Conservation (phyloP, 2,888 invertebrate genomes). For the Melanargia galathea region DNA sequence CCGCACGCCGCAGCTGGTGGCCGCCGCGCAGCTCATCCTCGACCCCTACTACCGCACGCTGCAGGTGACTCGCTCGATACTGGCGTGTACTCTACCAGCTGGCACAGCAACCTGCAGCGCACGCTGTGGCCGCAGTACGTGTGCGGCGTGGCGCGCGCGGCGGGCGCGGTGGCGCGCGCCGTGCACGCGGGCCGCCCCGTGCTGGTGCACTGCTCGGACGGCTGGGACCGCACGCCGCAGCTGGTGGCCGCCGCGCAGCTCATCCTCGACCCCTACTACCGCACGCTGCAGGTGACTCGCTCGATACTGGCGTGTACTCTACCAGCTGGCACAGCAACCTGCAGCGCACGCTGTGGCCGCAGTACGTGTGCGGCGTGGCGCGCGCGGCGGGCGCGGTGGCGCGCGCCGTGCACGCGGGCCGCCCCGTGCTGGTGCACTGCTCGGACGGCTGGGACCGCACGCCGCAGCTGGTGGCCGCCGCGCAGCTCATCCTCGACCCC, state of each 20-base stretch:
- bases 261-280: slow-evolving; percentile 95
- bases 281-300: slow-evolving; percentile 90
- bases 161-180: slow-evolving; percentile 90
- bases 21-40: slow-evolving; percentile 94
- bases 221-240: slow-evolving; percentile 99
- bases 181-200: slow-evolving; percentile 94
- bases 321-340: slow-evolving; percentile 94
- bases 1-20: slow-evolving; percentile 97
- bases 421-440: slow-evolving; percentile 98
- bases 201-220: slow-evolving; percentile 98
- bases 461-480: slow-evolving; percentile 96
- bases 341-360: slow-evolving; percentile 95
- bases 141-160: slow-evolving; percentile 91
- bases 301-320: too few species aligned
- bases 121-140: slow-evolving; percentile 96
- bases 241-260: slow-evolving; percentile 96
- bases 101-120: slow-evolving; percentile 93
- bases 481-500: slow-evolving; percentile 95
- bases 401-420: slow-evolving; percentile 90
- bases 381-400: slow-evolving; percentile 91
- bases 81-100: slow-evolving; percentile 86
- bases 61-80: slow-evolving; percentile 84
- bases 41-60: slow-evolving; percentile 97
- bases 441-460: slow-evolving; percentile 99
- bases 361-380: slow-evolving; percentile 92